Base-by-base conservation (phyloP, 1,140 invertebrate genomes). In the Trialeurodes vaporariorum region DNA sequence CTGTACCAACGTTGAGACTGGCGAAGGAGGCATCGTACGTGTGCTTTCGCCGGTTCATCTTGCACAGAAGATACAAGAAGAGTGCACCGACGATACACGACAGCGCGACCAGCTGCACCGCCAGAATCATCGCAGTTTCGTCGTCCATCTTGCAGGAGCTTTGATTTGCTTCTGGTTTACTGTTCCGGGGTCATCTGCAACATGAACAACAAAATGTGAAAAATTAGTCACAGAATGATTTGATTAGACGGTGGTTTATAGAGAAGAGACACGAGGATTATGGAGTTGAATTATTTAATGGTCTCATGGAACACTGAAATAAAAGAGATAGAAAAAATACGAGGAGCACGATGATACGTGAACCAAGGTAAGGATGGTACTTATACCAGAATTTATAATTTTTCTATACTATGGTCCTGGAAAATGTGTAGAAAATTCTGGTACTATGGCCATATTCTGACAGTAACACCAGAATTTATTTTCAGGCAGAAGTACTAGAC, bases 61-160 rank as follows among this genome's bases (percentile, higher is more conserved):
- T 89, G 72, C 87, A 83, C 72, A 90, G 79, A 67, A 91, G 77
- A 72, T 90, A 90, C 67, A 89, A 79, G 65, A 91, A 78, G 68
- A 91, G 80, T 11, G 88, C 88, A 0, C 87, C 87, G 25, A 87
- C 89, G 69, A 91, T 90, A 58, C 86, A 88, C 76, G 87, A 88
- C 22, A 91, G 78, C 1, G 88, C 88, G 64, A 89, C 82, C 71
- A 91, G 79, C 77, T 91, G 89, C 71, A 91, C 83, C 70, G 86
- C 87, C 75, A 91, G 79, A 27, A 89, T 84, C 72, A 89, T 79
- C 76, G 87, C 87, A 68, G 88, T 90, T 72, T 87, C 85, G 67
- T 86, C 84, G 76, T 91, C 89, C 88, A 91, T 91, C 65, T 62
- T 70, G 62, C n/a, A n/a, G n/a, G n/a, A n/a, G n/a, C n/a, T n/a